phyloP scores from a whole-genome alignment of 2,797 vertebrate genomes.

The Mallotus villosus region DNA sequence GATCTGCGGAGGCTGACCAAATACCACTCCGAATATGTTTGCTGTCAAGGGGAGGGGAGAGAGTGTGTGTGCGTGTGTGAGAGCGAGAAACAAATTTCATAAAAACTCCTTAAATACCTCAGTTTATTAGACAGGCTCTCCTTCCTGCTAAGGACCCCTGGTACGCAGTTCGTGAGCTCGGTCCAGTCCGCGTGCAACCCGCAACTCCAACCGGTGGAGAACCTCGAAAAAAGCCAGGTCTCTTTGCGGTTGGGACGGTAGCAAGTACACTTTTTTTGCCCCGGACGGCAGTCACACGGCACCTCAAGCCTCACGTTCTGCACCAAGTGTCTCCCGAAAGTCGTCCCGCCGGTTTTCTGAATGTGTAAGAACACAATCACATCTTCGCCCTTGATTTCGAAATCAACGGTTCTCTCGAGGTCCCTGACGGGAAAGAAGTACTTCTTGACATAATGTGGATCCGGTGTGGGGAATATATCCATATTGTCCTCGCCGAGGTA shows the following conservation, averaged over 20 bases:
- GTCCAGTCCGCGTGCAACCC: slow-evolving; percentile 99
- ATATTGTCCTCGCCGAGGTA: slow-evolving; percentile 84
- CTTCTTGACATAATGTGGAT: slow-evolving; percentile 98
- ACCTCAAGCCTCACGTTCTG: slow-evolving; percentile 96
- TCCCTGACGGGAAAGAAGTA: slow-evolving; percentile 96
- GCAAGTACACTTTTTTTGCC: slow-evolving; percentile 99
- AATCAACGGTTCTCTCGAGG: slow-evolving; percentile 90
- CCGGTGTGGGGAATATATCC: slow-evolving; percentile 95
- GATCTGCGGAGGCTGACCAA: too few species aligned
- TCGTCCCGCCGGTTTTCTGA: slow-evolving; percentile 98
- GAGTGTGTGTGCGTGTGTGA: background rate
- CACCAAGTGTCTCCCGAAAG: slow-evolving; percentile 95
- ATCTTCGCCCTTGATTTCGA: slow-evolving; percentile 98
- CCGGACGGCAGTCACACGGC: slow-evolving; percentile 95
- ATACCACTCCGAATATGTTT: too few species aligned
- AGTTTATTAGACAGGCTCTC: slow-evolving; percentile 79
- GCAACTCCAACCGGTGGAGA: slow-evolving; percentile 99
- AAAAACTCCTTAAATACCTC: slow-evolving; percentile 62
- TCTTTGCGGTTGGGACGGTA: slow-evolving; percentile 96
- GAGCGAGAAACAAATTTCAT: slow-evolving; percentile 11
- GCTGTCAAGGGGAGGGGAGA: background rate
- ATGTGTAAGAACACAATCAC: slow-evolving; percentile 99
- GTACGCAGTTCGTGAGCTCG: slow-evolving; percentile 97
- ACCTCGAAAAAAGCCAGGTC: slow-evolving; percentile 98
- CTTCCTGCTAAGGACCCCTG: slow-evolving; percentile 93